A percentile compares a stretch with the other conserved stretches of the same genome.
These are phyloP conservation scores for Contarinia nasturtii DNA, from an alignment of 1,140 invertebrate species.

Conservation along the genomic window DNA sequence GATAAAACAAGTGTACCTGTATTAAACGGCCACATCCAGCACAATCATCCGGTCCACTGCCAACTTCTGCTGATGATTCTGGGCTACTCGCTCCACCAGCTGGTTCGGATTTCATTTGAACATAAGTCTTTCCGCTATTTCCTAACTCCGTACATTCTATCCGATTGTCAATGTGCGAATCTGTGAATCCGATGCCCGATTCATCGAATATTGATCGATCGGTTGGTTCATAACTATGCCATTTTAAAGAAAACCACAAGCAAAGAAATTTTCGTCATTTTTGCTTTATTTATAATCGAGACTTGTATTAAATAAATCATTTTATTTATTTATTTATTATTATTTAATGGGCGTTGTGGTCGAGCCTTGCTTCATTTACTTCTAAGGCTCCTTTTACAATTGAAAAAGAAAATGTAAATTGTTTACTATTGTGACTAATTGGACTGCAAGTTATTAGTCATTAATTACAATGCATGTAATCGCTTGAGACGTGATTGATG, in stretches of 20 bases:
- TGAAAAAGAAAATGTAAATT: too few species aligned
- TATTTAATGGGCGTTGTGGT: too few species aligned
- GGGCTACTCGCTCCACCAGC: slow-evolving; percentile 21
- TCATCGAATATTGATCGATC: slow-evolving; percentile 1
- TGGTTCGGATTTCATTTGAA: slow-evolving; percentile 21
- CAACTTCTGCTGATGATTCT: slow-evolving; percentile 17
- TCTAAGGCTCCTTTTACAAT: too few species aligned
- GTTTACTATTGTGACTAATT: too few species aligned
- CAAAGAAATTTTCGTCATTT: too few species aligned
- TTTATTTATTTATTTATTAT: too few species aligned
- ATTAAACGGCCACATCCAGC: slow-evolving; percentile 24
- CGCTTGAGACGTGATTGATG: too few species aligned
- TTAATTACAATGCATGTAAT: too few species aligned
- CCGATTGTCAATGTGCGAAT: neutral
- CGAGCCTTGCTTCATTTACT: too few species aligned
- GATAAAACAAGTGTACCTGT: slow-evolving; percentile 12
- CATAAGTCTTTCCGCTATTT: neutral
- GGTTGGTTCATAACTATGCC: neutral
- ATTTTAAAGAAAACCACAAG: neutral
- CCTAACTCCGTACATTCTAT: neutral
- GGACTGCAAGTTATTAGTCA: too few species aligned
- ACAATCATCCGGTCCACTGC: slow-evolving; percentile 16
- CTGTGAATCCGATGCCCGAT: neutral
- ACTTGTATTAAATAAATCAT: too few species aligned
- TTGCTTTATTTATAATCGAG: too few species aligned